Conservation (phyloP, 2,797 vertebrate species). For the Valencia hispanica region DNA sequence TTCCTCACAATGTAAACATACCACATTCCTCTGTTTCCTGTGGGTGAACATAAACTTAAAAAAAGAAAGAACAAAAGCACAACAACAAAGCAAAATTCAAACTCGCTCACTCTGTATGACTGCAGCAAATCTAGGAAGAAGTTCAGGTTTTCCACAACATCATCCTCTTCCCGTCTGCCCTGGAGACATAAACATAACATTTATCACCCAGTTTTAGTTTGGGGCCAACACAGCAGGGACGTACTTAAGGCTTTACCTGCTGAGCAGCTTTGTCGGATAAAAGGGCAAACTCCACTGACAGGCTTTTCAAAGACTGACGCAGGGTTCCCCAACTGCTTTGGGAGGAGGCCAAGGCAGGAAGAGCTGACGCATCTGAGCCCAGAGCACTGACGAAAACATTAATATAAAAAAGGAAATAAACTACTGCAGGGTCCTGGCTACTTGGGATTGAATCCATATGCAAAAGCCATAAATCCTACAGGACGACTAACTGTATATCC, state of each 20-base stretch:
- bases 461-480: constrained; percentile 11
- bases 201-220: constrained; percentile 29
- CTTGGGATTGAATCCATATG: constrained; percentile 31
- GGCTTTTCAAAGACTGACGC: constrained; percentile 90
- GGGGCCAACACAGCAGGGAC: constrained; percentile 17
- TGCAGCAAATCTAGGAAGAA: constrained; percentile 96
- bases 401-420: constrained; percentile 20
- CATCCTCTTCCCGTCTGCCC: constrained; percentile 94
- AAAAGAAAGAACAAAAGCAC: neutral
- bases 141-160: constrained; percentile 97
- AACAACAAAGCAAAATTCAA: constrained; percentile 7
- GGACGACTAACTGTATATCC: constrained; percentile 10
- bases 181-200: constrained; percentile 65
- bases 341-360: constrained; percentile 88
- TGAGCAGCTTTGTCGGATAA: constrained; percentile 94
- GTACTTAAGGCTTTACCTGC: constrained; percentile 82
- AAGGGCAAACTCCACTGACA: constrained; percentile 93
- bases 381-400: constrained; percentile 79
- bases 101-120: constrained; percentile 89
- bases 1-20: neutral
- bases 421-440: constrained; percentile 23
- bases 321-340: constrained; percentile 89
- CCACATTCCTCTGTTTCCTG: neutral
- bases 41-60: neutral
- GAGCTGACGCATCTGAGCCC: constrained; percentile 88